Conservation (phyloP, 2,888 invertebrate genomes). For the Venusia cambrica region DNA sequence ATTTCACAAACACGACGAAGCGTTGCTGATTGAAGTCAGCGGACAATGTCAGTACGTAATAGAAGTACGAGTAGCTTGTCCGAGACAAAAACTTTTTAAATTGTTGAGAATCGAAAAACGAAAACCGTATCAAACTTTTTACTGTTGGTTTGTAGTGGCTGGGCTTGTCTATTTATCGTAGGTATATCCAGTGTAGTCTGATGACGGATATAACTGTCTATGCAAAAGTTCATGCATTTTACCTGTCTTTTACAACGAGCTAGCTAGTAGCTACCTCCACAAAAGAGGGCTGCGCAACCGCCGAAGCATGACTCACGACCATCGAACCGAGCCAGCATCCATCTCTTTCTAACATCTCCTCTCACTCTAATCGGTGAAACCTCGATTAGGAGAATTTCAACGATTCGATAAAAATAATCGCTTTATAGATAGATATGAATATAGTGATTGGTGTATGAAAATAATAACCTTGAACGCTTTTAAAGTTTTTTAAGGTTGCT, state of each 20-base stretch:
- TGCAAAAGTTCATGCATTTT: conserved; percentile 7
- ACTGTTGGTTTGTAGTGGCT: no score
- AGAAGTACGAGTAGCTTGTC: no score
- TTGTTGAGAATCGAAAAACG: no score
- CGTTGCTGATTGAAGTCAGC: conserved; percentile 38
- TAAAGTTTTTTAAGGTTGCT: conserved; percentile 3
- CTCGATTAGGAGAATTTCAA: conserved; percentile 9
- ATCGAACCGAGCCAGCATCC: conserved; percentile 41
- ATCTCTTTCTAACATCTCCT: conserved; percentile 51
- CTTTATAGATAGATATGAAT: conserved; percentile 36
- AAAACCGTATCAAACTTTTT: no score
- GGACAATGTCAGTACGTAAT: conserved; percentile 34
- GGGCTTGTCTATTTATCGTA: no score
- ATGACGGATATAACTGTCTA: no score
- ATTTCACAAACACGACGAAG: conserved; percentile 39
- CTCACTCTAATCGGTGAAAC: conserved; percentile 14
- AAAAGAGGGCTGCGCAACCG: conserved; percentile 45
- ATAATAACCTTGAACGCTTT: neutral
- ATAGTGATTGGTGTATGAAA: conserved; percentile 10
- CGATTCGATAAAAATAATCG: conserved; percentile 12
- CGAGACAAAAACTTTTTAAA: no score
- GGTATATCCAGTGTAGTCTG: no score
- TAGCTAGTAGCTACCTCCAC: conserved; percentile 14
- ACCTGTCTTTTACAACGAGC: conserved; percentile 8
- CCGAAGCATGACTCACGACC: conserved; percentile 65